Percentiles rank a stretch among this genome's conserved stretches.
These are phyloP conservation scores for Volucella inflata DNA, from an alignment of 2,888 invertebrate species.

Conservation along the genomic window DNA sequence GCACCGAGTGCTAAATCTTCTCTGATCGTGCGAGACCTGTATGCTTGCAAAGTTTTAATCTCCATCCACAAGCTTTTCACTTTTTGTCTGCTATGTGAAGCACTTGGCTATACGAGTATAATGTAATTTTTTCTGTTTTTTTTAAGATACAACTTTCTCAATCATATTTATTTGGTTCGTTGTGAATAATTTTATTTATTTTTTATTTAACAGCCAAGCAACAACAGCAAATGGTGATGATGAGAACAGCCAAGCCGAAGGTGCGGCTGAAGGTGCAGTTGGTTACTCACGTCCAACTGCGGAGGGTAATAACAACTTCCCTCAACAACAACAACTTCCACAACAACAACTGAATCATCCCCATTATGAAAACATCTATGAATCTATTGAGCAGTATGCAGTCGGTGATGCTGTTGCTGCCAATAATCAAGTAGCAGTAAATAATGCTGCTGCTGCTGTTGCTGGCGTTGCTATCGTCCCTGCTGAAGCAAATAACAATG, in stretches of 20 bases:
- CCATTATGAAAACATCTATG: constrained; percentile 85
- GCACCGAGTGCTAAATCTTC: too few relatives aligned
- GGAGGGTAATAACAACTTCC: constrained; percentile 73
- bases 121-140: constrained; percentile 7
- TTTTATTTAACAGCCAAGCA: constrained; percentile 78
- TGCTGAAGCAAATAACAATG: constrained; percentile 79
- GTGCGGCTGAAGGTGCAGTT: constrained; percentile 85
- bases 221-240: constrained; percentile 83
- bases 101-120: too few relatives aligned
- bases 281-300: constrained; percentile 82
- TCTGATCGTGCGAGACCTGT: too few relatives aligned
- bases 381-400: constrained; percentile 84
- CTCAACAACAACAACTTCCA: constrained; percentile 65
- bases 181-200: not conserved
- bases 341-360: constrained; percentile 81
- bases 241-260: constrained; percentile 86
- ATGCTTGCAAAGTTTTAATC: too few relatives aligned
- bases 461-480: constrained; percentile 78
- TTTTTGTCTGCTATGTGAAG: too few relatives aligned
- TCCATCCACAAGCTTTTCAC: too few relatives aligned
- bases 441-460: constrained; percentile 73
- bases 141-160: constrained; percentile 41
- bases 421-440: constrained; percentile 75
- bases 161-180: not conserved
- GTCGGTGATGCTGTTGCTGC: constrained; percentile 78